Evolutionary conservation across 2,797 vertebrate genomes (phyloP).

Genomic region (Macroramphosus scolopax): DNA sequence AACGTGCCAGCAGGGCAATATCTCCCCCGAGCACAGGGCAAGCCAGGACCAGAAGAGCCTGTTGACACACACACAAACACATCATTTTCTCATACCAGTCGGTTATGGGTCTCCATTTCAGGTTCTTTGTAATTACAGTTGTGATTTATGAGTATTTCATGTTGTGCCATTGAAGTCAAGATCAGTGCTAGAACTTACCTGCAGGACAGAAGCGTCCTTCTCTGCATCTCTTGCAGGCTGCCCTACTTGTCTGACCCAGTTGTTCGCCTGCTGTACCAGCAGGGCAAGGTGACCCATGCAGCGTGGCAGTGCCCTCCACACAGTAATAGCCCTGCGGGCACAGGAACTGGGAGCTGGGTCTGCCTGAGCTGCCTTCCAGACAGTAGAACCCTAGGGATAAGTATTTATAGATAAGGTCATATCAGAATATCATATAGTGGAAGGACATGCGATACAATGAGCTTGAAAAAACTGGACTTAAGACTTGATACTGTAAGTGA

Average conservation of each 20-base stretch:
- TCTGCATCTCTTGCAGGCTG: conserved; percentile 81
- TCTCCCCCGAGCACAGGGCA: conserved; percentile 81
- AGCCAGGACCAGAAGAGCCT: conserved; percentile 79
- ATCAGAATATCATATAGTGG: neutral
- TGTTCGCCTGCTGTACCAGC: conserved; percentile 82
- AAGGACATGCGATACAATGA: conserved; percentile 3
- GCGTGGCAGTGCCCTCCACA: conserved; percentile 80
- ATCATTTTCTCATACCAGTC: too few species aligned
- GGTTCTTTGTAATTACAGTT: too few species aligned
- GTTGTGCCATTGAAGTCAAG: conserved; percentile 15
- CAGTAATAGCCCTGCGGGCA: conserved; percentile 85
- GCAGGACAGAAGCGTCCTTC: conserved; percentile 84
- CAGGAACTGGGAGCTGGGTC: conserved; percentile 78
- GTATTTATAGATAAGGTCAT: conserved; percentile 37
- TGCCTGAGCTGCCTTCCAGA: conserved; percentile 78
- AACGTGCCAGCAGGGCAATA: conserved; percentile 83
- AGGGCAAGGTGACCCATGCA: conserved; percentile 82
- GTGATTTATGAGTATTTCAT: too few species aligned
- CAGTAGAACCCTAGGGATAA: conserved; percentile 82
- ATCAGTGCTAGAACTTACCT: conserved; percentile 66
- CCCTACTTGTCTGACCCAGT: conserved; percentile 84
- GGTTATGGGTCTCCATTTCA: too few species aligned
- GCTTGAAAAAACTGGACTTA: too few species aligned
- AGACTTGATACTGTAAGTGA: too few species aligned
- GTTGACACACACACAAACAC: conserved; percentile 18